Base-by-base conservation (phyloP, 2,888 invertebrate species). In the Agrotis segetum region DNA sequence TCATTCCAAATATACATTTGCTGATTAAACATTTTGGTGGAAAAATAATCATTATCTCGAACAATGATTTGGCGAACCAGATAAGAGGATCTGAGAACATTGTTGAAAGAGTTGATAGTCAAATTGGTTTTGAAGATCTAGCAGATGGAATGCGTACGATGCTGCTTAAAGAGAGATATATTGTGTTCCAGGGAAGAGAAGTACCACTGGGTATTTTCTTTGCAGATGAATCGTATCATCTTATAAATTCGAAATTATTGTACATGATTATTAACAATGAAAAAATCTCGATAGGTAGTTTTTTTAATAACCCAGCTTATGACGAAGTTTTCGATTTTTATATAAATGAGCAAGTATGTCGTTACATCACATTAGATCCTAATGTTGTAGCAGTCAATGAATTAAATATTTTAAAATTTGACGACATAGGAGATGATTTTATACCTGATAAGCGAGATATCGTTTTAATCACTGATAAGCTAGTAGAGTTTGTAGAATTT, bases 111-210 rank as follows among this genome's bases (percentile, higher is more conserved):
- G 21, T 63, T 53, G 77, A 77, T 19, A 53, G 49, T 50, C 56
- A 59, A 65, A 74, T 40, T 40, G 65, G 62, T 11, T 82, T 82
- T 58, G 60, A 24, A 40, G 74, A 77, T 59, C 34, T 77, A 3
- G 67, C 58, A 14, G 61, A 55, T 46, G 14, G 14, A n/a, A 63
- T 50, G 67, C 67, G 71, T 19, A 44, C 44, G 3, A 63, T 59
- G 53, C 63, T 84, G 52, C 65, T 76, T 29, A 46, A 81, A 47
- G 59, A 82, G n/a, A 64, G 69, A 29, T 56, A 64, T 62, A 46
- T 82, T 16, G 34, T 68, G 34, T 82, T 82, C 46, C 82, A 82
- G 66, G 82, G 82, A 19, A 40, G 68, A 16, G 66, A 64, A 50
- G 59, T 75, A 24, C 49, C 52, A 50, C 40, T 75, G 14, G 70